Conservation (phyloP, 2,113 vertebrate genomes). For the Willisornis vidua region DNA sequence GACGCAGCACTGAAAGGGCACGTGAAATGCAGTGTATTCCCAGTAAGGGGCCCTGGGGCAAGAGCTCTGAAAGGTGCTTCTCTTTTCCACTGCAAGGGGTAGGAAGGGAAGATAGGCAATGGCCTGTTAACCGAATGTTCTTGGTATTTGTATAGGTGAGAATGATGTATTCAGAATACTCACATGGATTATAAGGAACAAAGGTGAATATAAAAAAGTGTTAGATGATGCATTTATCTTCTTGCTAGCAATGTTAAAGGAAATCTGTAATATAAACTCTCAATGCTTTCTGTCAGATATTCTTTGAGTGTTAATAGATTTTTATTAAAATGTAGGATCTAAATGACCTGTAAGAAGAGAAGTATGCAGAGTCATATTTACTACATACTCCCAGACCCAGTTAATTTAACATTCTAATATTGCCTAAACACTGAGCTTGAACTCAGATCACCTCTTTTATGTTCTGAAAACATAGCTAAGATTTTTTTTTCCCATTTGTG, state of each 20-base stretch:
- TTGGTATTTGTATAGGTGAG: background rate
- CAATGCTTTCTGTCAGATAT: background rate
- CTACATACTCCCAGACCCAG: background rate
- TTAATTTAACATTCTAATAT: background rate
- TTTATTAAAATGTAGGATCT: background rate
- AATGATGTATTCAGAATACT: background rate
- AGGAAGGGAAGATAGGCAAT: background rate
- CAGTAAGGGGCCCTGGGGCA: background rate
- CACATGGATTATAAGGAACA: background rate
- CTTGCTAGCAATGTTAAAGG: background rate
- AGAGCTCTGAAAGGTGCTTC: background rate
- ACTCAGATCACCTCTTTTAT: background rate
- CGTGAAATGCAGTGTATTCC: background rate
- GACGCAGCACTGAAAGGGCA: fast-evolving
- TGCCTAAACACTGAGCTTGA: background rate
- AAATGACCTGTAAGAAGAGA: background rate
- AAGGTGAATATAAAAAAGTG: background rate
- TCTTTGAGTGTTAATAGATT: background rate
- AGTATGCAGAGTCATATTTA: background rate
- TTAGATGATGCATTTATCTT: background rate
- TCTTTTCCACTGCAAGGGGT: background rate
- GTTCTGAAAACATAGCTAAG: background rate
- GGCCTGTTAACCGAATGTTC: background rate
- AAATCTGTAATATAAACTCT: background rate
- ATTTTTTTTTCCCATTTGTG: background rate